A percentile compares a stretch with the other conserved stretches of the same genome.
Evolutionary conservation across 1,140 invertebrate genomes (phyloP).

Genomic region (Physella acuta): DNA sequence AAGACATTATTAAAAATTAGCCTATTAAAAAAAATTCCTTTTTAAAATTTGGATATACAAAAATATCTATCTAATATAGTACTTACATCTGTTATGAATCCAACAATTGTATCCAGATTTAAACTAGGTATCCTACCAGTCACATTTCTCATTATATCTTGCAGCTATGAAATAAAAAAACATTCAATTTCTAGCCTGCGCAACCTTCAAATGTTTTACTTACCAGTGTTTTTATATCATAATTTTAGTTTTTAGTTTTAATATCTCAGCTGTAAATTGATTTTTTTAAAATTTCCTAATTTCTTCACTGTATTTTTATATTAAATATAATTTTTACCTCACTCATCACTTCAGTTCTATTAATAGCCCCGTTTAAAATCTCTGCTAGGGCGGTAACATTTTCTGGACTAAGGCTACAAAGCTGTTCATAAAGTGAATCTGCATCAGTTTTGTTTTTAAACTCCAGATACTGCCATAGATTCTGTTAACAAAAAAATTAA

Average conservation of each 20-base stretch:
- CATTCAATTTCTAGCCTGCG: too few relatives aligned
- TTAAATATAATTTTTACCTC: constrained; percentile 32
- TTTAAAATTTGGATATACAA: too few relatives aligned
- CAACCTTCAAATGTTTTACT: too few relatives aligned
- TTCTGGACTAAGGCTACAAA: constrained; percentile 33
- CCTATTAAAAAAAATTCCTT: too few relatives aligned
- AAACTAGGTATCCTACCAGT: constrained; percentile 25
- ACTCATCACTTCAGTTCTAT: constrained; percentile 19
- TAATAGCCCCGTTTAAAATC: background rate
- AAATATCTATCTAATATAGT: too few relatives aligned
- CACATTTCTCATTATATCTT: constrained; percentile 29
- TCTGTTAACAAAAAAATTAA: too few relatives aligned
- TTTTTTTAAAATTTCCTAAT: background rate
- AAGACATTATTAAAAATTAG: too few relatives aligned
- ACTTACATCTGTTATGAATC: constrained; percentile 27
- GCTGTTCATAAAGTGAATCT: constrained; percentile 24
- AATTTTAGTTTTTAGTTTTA: constrained; percentile 12
- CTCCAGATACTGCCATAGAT: constrained; percentile 27
- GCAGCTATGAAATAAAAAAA: constrained; percentile 26
- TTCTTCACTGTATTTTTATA: background rate
- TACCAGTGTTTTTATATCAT: background rate
- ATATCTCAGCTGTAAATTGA: background rate
- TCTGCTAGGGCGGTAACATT: constrained; percentile 1
- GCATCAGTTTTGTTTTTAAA: constrained; percentile 29
- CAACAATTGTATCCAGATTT: constrained; percentile 14